A percentile compares a stretch with the other conserved stretches of the same genome.
Conservation (phyloP, 2,113 vertebrate genomes). For the Phrynocephalus versicolor region DNA sequence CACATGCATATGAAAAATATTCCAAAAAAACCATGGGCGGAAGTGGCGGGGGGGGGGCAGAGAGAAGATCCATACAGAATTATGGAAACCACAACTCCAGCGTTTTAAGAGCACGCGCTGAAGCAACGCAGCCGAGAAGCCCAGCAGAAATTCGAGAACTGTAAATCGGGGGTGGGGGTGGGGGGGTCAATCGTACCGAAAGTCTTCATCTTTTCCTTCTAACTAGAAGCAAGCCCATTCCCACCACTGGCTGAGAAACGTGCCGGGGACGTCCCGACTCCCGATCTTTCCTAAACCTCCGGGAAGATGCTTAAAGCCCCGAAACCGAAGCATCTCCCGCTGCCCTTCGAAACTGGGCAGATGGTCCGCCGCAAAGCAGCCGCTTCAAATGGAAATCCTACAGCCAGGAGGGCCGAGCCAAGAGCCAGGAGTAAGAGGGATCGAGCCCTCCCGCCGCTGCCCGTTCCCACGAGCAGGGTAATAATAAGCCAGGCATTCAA, state of each 20-base stretch:
- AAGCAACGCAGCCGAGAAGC: background rate
- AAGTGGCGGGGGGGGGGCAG: too few relatives aligned
- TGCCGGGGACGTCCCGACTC: too few relatives aligned
- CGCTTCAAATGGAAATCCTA: background rate
- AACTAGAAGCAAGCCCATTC: background rate
- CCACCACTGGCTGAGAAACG: background rate
- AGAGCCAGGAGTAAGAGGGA: too few relatives aligned
- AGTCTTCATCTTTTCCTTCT: background rate
- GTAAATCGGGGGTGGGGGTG: too few relatives aligned
- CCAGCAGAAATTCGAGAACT: background rate
- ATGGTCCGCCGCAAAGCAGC: background rate
- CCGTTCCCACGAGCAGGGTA: background rate
- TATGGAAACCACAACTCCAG: background rate
- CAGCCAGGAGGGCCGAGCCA: too few relatives aligned
- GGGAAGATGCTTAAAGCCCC: background rate
- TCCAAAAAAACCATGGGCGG: background rate
- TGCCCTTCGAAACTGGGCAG: background rate
- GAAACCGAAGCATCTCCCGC: background rate
- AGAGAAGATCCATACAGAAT: background rate
- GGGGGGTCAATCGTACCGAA: background rate
- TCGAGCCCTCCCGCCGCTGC: background rate
- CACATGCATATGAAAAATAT: background rate
- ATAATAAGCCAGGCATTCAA: background rate
- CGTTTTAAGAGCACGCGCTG: background rate
- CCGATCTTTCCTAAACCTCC: background rate